phyloP scores from a whole-genome alignment of 2,113 vertebrate species.

The Neotoma lepida region DNA sequence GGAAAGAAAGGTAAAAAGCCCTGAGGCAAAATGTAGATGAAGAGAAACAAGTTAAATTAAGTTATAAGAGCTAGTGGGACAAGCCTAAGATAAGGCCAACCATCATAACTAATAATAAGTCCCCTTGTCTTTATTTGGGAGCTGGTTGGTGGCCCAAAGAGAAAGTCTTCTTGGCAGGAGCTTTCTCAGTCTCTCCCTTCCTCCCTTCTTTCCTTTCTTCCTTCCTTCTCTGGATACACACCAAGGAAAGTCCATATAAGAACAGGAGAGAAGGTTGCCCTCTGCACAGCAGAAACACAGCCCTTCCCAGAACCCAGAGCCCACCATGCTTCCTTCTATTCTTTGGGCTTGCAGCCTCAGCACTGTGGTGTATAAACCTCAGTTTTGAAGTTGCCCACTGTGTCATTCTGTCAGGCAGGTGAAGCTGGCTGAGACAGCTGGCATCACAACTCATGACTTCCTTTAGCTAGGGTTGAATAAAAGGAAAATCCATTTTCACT shows the following conservation, averaged over 20 bases:
- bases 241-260: background rate
- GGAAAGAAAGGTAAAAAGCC: background rate
- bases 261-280: background rate
- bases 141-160: background rate
- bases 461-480: conserved; percentile 1
- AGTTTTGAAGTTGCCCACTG: background rate
- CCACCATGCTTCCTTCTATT: background rate
- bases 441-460: background rate
- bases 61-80: background rate
- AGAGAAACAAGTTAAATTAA: background rate
- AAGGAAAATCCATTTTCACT: conserved; percentile 6
- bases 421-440: background rate
- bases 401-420: background rate
- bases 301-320: background rate
- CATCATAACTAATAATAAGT: background rate
- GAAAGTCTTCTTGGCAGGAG: background rate
- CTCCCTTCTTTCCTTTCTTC: background rate
- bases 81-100: background rate
- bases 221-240: background rate
- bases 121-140: background rate
- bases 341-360: background rate
- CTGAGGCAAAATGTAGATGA: background rate
- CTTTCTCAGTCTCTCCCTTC: background rate
- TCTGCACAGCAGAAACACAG: background rate
- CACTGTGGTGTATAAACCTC: background rate